A percentile compares a stretch with the other conserved stretches of the same genome.
Evolutionary conservation across 2,113 vertebrate genomes (phyloP).

Genomic region (Mustela nigripes): DNA sequence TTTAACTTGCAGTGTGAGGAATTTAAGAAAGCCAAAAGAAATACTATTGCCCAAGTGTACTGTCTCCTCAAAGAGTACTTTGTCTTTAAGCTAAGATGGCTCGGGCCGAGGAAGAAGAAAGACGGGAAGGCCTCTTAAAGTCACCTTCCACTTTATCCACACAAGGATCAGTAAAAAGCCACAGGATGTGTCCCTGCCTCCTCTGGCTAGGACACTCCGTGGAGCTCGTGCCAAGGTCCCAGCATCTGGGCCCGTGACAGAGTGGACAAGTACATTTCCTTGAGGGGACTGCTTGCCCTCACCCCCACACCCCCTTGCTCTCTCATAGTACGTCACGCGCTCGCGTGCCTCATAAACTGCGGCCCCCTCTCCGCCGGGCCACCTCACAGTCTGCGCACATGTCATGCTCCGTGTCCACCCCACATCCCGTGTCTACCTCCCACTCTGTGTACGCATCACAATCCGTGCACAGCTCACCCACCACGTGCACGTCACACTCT

Average conservation of each 20-base stretch:
- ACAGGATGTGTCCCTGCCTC: not conserved
- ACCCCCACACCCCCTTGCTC: fast-evolving
- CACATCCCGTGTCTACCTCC: not conserved
- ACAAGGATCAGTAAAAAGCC: not conserved
- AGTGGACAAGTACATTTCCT: not conserved
- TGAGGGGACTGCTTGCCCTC: not conserved
- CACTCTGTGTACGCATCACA: fast-evolving
- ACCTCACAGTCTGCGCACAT: not conserved
- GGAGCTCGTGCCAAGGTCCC: not conserved
- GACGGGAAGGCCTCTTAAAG: not conserved
- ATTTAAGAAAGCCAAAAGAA: not conserved
- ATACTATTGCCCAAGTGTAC: not conserved
- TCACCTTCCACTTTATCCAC: not conserved
- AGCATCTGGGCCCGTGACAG: not conserved
- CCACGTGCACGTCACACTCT: too few species aligned
- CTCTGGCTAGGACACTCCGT: not conserved
- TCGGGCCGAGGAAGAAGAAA: not conserved
- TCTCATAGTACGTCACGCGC: too few species aligned
- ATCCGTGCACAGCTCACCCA: not conserved
- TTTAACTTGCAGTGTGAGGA: not conserved
- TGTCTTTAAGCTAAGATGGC: not conserved
- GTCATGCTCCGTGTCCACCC: not conserved
- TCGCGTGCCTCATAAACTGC: fast-evolving
- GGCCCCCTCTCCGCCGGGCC: not conserved
- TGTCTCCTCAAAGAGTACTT: not conserved